Evolutionary conservation across 2,797 vertebrate species (phyloP).

Genomic region (Myoxocephalus aenaeus): DNA sequence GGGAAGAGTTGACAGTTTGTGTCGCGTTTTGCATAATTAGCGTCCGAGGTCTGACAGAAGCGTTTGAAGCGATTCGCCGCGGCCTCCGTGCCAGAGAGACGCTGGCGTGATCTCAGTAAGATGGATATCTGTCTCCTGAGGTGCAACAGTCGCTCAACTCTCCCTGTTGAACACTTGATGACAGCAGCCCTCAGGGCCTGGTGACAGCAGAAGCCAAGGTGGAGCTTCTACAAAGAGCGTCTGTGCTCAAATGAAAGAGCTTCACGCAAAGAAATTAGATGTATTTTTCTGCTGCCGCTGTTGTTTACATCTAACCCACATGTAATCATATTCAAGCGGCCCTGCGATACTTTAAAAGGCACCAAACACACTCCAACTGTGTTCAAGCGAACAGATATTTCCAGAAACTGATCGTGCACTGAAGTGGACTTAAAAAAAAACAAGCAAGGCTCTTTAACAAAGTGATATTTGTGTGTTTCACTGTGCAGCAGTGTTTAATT

Average conservation of each 20-base stretch:
- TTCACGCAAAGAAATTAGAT: constrained; percentile 7
- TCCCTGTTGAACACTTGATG: constrained; percentile 36
- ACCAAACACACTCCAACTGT: background rate
- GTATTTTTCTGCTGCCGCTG: background rate
- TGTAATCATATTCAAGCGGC: background rate
- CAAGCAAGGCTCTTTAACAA: background rate
- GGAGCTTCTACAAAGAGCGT: constrained; percentile 27
- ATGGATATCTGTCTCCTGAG: constrained; percentile 50
- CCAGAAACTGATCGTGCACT: background rate
- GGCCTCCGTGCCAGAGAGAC: background rate
- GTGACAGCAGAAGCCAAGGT: constrained; percentile 16
- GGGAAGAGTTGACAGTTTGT: background rate
- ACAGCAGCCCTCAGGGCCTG: constrained; percentile 50
- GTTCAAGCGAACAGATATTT: background rate
- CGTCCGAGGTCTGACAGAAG: background rate
- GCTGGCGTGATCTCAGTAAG: constrained; percentile 16
- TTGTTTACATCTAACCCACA: background rate
- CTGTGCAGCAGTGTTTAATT: background rate
- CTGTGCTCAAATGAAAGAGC: background rate
- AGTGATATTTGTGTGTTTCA: background rate
- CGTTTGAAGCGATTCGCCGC: background rate
- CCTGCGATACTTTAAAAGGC: background rate
- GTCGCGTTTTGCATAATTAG: constrained; percentile 34
- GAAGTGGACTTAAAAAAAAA: background rate
- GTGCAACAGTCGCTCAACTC: constrained; percentile 51